Conservation (phyloP, 2,797 vertebrate genomes). For the Semaprochilodus insignis region DNA sequence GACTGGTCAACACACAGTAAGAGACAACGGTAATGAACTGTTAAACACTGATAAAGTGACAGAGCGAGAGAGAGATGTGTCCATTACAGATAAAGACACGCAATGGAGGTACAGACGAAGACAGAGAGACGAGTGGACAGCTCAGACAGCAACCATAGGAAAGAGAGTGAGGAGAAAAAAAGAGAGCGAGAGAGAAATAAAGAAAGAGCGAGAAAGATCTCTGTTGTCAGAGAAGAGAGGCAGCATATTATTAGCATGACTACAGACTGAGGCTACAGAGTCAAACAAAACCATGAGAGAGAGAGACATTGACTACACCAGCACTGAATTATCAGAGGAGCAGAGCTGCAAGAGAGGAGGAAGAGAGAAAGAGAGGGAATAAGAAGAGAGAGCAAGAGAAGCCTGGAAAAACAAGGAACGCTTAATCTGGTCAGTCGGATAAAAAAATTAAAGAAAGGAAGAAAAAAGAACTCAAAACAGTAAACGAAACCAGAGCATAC, state of each 20-base stretch:
- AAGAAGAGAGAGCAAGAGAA: constrained; percentile 38
- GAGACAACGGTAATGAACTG: constrained; percentile 68
- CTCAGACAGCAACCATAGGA: constrained; percentile 45
- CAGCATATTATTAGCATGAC: constrained; percentile 52
- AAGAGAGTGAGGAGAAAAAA: constrained; percentile 17
- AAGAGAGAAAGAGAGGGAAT: constrained; percentile 24
- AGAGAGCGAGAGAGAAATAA: constrained; percentile 11
- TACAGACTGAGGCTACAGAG: constrained; percentile 74
- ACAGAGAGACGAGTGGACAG: constrained; percentile 64
- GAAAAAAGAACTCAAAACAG: constrained; percentile 61
- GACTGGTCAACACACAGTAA: constrained; percentile 74
- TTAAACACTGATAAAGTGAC: constrained; percentile 65
- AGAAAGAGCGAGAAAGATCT: constrained; percentile 22
- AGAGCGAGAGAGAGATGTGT: constrained; percentile 38
- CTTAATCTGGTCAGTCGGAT: constrained; percentile 53
- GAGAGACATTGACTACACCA: constrained; percentile 74
- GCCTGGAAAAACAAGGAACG: constrained; percentile 55
- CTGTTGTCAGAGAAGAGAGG: constrained; percentile 49
- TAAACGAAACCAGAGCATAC: constrained; percentile 72
- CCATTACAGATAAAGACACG: constrained; percentile 63
- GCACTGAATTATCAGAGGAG: constrained; percentile 41
- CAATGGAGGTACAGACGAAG: constrained; percentile 51
- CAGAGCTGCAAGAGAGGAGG: constrained; percentile 54
- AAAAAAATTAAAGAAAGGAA: constrained; percentile 63
- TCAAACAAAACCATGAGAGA: constrained; percentile 74